Base-by-base conservation (phyloP, 1,140 invertebrate genomes). In the Drosophila tani region DNA sequence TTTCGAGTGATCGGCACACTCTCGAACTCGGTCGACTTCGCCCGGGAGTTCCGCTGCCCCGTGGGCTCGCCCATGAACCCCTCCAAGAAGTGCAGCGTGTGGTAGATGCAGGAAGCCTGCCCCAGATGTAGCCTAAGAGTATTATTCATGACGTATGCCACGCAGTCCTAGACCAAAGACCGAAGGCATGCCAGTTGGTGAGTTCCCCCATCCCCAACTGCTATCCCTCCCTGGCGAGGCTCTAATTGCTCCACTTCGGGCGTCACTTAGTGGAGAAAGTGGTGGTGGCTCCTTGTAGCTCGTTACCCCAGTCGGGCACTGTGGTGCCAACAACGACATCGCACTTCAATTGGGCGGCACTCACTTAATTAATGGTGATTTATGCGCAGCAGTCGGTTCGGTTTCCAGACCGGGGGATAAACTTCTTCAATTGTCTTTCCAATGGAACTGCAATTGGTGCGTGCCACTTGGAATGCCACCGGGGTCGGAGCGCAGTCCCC, bases 11-110 rank as follows among this genome's bases (percentile, higher is more conserved):
- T 97, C 50, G 97, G 97, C 2, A 96, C 97, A 1, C 92, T 98
- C 15, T 97, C 97, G 5, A 98, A 98, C 92, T 97, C 96, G 3
- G 92, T 94, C 47, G 97, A 98, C 64, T 98, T 98, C 92, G 94
- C 97, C 0, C 93, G 94, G 69, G 96, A 96, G 7, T 97, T 95
- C 81, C 94, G 94, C 14, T 97, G 97, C 87, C 95, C 95, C 0
- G 67, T 93, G 3, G 96, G 95, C 24, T 95, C 95, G 41, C 94
- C 95, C 11, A 98, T 98, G 97, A 98, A 98, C 93, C 97, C 97
- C 1, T 58, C 86, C 4, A 95, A 96, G 57, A 98, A 98, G 93
- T 98, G 97, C 93, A 93, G 98, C 51, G 91, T 92, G 3, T 92
- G 91, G 91, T 92, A 91, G 80, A 32, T n/a, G 35, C 38, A 2